These are phyloP conservation scores for Himalopsyche kuldschensis DNA, from an alignment of 2,888 invertebrate genomes.

Conservation along the genomic window DNA sequence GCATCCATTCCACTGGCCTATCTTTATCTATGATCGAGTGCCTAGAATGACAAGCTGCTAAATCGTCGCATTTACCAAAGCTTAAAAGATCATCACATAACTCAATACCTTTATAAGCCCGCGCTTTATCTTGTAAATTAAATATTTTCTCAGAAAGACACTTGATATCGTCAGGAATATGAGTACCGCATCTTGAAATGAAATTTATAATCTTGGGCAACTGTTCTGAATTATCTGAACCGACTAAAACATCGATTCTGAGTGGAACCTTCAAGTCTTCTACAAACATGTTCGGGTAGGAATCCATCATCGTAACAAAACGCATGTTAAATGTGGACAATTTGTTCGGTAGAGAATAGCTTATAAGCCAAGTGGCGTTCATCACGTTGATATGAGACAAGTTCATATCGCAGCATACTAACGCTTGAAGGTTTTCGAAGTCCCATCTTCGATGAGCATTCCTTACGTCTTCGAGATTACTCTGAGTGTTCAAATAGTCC, in stretches of 20 bases:
- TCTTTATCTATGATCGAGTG: slow-evolving; percentile 63
- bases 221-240: slow-evolving; percentile 62
- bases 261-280: slow-evolving; percentile 43
- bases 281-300: slow-evolving; percentile 55
- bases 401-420: slow-evolving; percentile 72
- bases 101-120: slow-evolving; percentile 50
- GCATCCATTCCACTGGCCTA: slow-evolving; percentile 57
- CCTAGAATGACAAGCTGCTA: slow-evolving; percentile 60
- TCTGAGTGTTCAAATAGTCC: neutral
- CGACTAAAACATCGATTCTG: slow-evolving; percentile 60
- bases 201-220: slow-evolving; percentile 64
- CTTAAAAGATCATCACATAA: slow-evolving; percentile 65
- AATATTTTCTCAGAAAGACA: slow-evolving; percentile 48
- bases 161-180: slow-evolving; percentile 48
- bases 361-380: slow-evolving; percentile 68
- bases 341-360: slow-evolving; percentile 68
- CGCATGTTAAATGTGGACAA: slow-evolving; percentile 71
- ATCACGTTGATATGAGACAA: slow-evolving; percentile 65
- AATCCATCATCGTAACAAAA: slow-evolving; percentile 67
- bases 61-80: slow-evolving; percentile 66
- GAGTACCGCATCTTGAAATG: slow-evolving; percentile 54
- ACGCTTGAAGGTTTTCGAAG: neutral
- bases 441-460: neutral
- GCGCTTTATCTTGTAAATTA: slow-evolving; percentile 50
- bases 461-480: slow-evolving; percentile 44